These are phyloP conservation scores for Petromus typicus DNA, from an alignment of 2,113 vertebrate species.

Conservation along the genomic window DNA sequence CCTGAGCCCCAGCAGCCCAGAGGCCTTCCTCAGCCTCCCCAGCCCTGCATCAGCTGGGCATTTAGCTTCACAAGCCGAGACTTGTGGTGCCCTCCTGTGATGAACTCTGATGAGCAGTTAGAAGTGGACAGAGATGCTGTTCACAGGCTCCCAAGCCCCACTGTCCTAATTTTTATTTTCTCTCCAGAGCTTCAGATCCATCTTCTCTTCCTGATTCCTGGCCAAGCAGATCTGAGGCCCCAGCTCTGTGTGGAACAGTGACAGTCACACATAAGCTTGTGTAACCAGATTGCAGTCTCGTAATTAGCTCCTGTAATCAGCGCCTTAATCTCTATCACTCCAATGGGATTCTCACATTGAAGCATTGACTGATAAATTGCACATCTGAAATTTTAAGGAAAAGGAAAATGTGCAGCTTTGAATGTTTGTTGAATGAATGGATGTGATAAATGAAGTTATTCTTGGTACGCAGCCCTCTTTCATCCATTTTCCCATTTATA, in stretches of 20 bases:
- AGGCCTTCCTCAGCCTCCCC: background rate
- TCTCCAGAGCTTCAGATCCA: background rate
- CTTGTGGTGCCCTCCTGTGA: background rate
- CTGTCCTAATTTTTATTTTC: background rate
- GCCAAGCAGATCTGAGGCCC: background rate
- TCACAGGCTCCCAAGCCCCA: background rate
- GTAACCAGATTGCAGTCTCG: background rate
- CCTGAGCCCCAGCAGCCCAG: rapidly evolving
- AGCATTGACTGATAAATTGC: background rate
- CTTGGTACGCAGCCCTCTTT: background rate
- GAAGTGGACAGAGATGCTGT: background rate
- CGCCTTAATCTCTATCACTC: background rate
- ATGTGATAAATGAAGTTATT: slow-evolving; percentile 2
- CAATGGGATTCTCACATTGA: background rate
- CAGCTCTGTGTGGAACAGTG: background rate
- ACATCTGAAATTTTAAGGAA: background rate
- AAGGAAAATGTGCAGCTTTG: background rate
- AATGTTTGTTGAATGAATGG: background rate
- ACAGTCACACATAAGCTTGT: background rate
- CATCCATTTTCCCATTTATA: background rate
- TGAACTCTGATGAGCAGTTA: background rate
- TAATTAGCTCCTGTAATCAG: background rate
- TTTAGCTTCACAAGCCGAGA: background rate
- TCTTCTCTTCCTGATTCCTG: background rate
- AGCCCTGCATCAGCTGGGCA: background rate